Percentiles rank a stretch among this genome's conserved stretches.
These are phyloP conservation scores for Acrobasis consociella DNA, from an alignment of 2,888 invertebrate genomes.

Conservation along the genomic window DNA sequence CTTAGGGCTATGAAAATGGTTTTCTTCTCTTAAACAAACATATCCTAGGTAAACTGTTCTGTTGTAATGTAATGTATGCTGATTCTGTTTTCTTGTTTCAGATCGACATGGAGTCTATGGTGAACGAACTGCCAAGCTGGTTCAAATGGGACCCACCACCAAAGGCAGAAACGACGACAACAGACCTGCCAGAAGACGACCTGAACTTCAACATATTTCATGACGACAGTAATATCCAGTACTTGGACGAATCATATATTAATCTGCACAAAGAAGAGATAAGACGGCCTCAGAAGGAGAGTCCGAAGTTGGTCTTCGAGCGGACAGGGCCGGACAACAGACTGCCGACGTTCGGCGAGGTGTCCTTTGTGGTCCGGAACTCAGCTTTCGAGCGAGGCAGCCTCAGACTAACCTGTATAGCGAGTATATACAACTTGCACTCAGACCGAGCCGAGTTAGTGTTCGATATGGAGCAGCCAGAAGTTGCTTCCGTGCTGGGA, in stretches of 20 bases:
- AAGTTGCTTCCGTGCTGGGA: slow-evolving; percentile 88
- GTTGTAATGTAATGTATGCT: neutral
- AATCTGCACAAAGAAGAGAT: slow-evolving; percentile 76
- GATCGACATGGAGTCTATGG: slow-evolving; percentile 72
- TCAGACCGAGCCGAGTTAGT: slow-evolving; percentile 83
- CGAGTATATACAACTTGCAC: slow-evolving; percentile 86
- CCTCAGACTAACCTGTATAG: slow-evolving; percentile 85
- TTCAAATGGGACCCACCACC: slow-evolving; percentile 77
- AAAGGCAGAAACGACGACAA: slow-evolving; percentile 70
- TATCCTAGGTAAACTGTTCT: too few relatives aligned
- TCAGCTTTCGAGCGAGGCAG: slow-evolving; percentile 86
- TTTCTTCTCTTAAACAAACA: too few relatives aligned
- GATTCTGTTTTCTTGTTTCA: slow-evolving; percentile 36
- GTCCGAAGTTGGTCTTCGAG: slow-evolving; percentile 60
- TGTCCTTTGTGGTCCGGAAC: slow-evolving; percentile 84
- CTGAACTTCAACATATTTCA: slow-evolving; percentile 70
- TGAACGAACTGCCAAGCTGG: slow-evolving; percentile 69
- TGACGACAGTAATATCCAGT: slow-evolving; percentile 73
- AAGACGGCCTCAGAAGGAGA: slow-evolving; percentile 68
- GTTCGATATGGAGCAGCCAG: slow-evolving; percentile 88
- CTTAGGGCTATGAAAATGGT: too few relatives aligned
- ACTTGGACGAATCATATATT: slow-evolving; percentile 74
- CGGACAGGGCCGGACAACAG: slow-evolving; percentile 71
- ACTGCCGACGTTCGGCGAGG: slow-evolving; percentile 68
- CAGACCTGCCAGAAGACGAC: slow-evolving; percentile 68